A percentile compares a stretch with the other conserved stretches of the same genome.
Evolutionary conservation across 2,888 invertebrate species (phyloP).

Genomic region (Aleiodes testaceus): DNA sequence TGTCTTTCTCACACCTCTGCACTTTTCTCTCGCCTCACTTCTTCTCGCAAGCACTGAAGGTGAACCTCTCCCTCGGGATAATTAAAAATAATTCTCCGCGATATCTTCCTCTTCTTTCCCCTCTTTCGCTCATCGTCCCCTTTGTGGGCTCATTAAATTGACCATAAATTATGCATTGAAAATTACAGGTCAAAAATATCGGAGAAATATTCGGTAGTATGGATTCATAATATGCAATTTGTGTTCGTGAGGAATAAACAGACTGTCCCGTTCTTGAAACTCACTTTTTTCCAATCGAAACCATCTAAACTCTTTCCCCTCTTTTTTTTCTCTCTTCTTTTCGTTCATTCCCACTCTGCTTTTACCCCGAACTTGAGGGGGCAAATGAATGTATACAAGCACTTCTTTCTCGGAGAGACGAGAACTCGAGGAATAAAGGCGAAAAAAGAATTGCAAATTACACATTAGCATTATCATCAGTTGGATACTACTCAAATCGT

Average conservation of each 20-base stretch:
- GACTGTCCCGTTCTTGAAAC: conserved; percentile 42
- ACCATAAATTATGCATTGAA: conserved; percentile 73
- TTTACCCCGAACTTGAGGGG: conserved; percentile 50
- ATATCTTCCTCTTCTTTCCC: conserved; percentile 47
- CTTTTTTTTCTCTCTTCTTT: conserved; percentile 7
- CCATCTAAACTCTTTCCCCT: conserved; percentile 26
- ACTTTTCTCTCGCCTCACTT: not conserved
- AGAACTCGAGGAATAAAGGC: conserved; percentile 32
- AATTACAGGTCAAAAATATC: conserved; percentile 66
- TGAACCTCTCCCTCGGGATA: conserved; percentile 59
- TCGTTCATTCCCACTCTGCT: conserved; percentile 38
- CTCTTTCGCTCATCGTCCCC: conserved; percentile 58
- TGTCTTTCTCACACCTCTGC: too few species aligned
- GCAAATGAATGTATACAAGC: conserved; percentile 40
- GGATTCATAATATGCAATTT: conserved; percentile 71
- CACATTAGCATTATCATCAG: conserved; percentile 65
- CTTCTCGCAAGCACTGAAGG: conserved; percentile 16
- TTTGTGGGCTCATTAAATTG: conserved; percentile 72
- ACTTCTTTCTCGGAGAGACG: not conserved
- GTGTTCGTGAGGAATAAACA: conserved; percentile 66
- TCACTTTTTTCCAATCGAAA: not conserved
- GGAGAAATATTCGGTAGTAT: conserved; percentile 36
- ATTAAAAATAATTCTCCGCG: conserved; percentile 71
- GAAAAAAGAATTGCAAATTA: conserved; percentile 69
- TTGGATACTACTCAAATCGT: conserved; percentile 62